Evolutionary conservation across 2,797 vertebrate genomes (phyloP).

Genomic region (Cheirogaleus major): DNA sequence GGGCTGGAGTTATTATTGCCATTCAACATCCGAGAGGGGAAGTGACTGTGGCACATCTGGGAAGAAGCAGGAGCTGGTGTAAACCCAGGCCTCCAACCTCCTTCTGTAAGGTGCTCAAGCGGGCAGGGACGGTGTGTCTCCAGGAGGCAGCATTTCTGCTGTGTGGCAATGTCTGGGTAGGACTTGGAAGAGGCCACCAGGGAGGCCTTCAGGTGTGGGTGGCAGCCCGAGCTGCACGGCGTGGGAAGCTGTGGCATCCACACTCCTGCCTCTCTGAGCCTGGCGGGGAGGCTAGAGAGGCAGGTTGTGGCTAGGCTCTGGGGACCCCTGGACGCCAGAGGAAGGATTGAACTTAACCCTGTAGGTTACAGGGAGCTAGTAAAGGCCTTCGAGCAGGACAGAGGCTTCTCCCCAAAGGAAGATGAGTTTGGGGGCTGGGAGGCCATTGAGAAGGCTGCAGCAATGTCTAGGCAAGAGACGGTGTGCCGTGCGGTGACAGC

Average conservation of each 20-base stretch:
- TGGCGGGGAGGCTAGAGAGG: too few species aligned
- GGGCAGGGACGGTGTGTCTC: fast-evolving
- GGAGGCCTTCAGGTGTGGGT: too few species aligned
- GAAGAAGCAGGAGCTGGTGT: neutral
- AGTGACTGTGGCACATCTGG: neutral
- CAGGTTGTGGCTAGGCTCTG: neutral
- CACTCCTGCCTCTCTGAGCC: neutral
- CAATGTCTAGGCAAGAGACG: neutral
- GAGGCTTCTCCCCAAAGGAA: neutral
- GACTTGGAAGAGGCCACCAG: neutral
- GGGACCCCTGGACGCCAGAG: neutral
- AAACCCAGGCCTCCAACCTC: neutral
- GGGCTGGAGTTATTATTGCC: too few species aligned
- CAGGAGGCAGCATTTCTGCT: neutral
- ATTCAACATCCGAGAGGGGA: neutral
- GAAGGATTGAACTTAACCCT: too few species aligned
- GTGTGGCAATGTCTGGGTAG: too few species aligned
- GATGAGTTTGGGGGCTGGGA: neutral
- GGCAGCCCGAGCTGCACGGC: neutral
- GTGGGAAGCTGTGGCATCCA: fast-evolving
- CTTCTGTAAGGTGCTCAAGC: too few species aligned
- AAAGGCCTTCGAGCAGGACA: neutral
- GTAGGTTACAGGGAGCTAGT: too few species aligned
- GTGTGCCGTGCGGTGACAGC: fast-evolving
- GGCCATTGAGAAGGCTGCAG: neutral